Percentiles rank a stretch among this genome's conserved stretches.
Evolutionary conservation across 2,888 invertebrate species (phyloP).

Genomic region (Tachina lurida): DNA sequence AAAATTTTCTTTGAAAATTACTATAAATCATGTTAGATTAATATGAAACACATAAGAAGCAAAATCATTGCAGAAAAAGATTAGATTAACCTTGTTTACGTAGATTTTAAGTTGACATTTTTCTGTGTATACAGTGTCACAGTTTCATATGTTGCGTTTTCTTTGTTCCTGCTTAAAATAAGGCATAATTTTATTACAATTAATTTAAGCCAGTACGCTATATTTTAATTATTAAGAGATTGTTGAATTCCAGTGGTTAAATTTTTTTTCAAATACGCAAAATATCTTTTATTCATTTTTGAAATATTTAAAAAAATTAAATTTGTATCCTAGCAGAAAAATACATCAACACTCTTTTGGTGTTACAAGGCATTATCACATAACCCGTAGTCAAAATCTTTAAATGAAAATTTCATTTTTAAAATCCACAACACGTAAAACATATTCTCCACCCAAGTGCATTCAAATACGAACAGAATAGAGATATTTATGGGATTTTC

Average conservation of each 20-base stretch:
- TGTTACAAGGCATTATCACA: background rate
- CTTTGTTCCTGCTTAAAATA: slow-evolving; percentile 3
- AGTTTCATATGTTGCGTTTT: slow-evolving; percentile 24
- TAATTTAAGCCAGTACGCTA: too few relatives aligned
- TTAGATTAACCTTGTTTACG: too few relatives aligned
- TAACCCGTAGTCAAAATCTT: background rate
- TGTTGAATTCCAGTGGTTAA: background rate
- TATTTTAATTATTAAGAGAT: too few relatives aligned
- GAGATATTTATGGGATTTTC: slow-evolving; percentile 9
- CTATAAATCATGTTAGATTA: too few relatives aligned
- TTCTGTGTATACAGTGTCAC: slow-evolving; percentile 32
- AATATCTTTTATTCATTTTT: background rate
- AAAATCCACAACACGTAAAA: slow-evolving; percentile 55
- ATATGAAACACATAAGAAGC: too few relatives aligned
- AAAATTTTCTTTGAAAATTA: too few relatives aligned
- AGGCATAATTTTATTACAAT: background rate
- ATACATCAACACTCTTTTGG: background rate
- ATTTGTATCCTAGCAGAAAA: background rate
- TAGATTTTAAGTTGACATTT: too few relatives aligned
- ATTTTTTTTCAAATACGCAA: background rate
- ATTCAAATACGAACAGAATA: slow-evolving; percentile 17
- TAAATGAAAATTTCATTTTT: slow-evolving; percentile 1
- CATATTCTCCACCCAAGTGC: slow-evolving; percentile 32
- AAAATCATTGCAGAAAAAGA: too few relatives aligned
- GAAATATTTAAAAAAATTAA: too few relatives aligned